A percentile compares a stretch with the other conserved stretches of the same genome.
These are phyloP conservation scores for Strigamia crassipes DNA, from an alignment of 2,888 invertebrate genomes.

Conservation along the genomic window DNA sequence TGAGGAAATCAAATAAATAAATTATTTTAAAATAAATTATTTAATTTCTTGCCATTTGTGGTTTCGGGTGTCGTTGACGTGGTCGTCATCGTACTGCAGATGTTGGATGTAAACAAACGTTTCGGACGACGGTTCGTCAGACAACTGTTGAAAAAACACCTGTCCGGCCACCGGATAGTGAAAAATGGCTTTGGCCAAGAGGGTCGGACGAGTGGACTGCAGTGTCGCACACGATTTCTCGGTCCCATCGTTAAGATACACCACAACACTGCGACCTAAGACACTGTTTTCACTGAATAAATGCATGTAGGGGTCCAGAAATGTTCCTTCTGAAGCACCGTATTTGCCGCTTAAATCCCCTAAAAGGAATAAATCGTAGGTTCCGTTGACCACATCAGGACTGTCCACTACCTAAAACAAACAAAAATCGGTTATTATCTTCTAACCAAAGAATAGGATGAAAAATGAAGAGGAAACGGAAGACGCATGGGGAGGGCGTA, in stretches of 20 bases:
- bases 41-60: constrained; percentile 73
- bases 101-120: constrained; percentile 82
- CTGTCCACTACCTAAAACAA: background rate
- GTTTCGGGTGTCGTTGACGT: constrained; percentile 60
- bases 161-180: constrained; percentile 86
- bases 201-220: constrained; percentile 63
- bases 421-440: no score
- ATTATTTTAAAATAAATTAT: background rate
- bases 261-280: constrained; percentile 76
- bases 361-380: constrained; percentile 78
- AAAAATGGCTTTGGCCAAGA: constrained; percentile 78
- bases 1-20: background rate
- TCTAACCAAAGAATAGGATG: no score
- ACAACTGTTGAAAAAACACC: constrained; percentile 76
- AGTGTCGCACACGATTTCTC: constrained; percentile 62
- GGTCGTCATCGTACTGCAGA: constrained; percentile 84
- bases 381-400: background rate
- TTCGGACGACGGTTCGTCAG: constrained; percentile 78
- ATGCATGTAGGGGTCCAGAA: constrained; percentile 76
- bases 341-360: constrained; percentile 87
- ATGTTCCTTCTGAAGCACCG: constrained; percentile 61
- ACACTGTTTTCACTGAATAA: constrained; percentile 79
- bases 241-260: constrained; percentile 65
- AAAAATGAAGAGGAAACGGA: no score
- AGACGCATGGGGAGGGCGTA: no score